phyloP scores from a whole-genome alignment of 2,797 vertebrate species.

The Pagetopsis macropterus region DNA sequence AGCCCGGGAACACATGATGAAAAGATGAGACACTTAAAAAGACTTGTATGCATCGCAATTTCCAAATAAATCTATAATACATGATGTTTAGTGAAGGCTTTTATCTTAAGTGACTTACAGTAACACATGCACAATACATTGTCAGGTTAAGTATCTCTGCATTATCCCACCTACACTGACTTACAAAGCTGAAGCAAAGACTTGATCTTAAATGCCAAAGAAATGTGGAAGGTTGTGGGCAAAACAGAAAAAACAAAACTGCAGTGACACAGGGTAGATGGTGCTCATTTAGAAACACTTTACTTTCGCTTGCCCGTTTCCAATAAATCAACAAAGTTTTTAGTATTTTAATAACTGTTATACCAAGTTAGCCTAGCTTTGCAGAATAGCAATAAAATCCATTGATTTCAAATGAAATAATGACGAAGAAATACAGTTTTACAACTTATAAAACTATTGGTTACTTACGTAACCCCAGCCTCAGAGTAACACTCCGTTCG shows the following conservation, averaged over 20 bases:
- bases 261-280: background rate
- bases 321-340: background rate
- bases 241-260: background rate
- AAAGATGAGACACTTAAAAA: conserved; percentile 19
- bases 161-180: background rate
- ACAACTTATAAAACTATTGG: background rate
- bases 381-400: background rate
- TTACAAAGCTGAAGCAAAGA: background rate
- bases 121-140: background rate
- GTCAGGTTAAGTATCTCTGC: background rate
- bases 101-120: conserved; percentile 15
- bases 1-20: conserved; percentile 22
- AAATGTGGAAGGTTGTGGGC: background rate
- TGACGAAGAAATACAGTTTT: too few species aligned
- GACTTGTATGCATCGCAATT: background rate
- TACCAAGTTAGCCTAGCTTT: background rate
- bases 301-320: background rate
- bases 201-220: background rate
- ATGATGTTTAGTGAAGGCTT: conserved; percentile 21
- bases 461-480: too few species aligned
- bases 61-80: conserved; percentile 18
- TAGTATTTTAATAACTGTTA: background rate
- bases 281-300: background rate
- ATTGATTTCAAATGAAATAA: background rate
- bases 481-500: too few species aligned